phyloP scores from a whole-genome alignment of 2,888 invertebrate genomes.

The Venustoraphidia nigricollis region DNA sequence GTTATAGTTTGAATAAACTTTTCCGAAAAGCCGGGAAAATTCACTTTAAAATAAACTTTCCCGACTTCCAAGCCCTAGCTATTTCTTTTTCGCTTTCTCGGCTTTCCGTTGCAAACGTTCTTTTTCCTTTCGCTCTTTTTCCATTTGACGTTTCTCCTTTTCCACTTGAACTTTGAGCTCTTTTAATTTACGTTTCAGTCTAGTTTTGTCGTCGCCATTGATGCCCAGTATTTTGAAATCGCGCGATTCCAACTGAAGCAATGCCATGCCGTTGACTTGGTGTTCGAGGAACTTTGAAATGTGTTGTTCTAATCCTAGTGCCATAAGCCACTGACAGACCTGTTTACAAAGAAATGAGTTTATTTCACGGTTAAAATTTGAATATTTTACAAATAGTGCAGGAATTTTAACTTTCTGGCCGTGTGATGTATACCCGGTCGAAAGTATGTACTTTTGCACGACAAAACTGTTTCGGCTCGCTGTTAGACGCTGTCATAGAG shows the following conservation, averaged over 20 bases:
- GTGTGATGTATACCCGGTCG: too few species aligned
- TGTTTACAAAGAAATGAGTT: constrained; percentile 24
- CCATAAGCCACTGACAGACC: constrained; percentile 85
- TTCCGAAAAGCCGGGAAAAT: not conserved
- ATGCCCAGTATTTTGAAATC: constrained; percentile 81
- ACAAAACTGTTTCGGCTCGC: too few species aligned
- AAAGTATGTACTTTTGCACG: too few species aligned
- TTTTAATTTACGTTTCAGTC: constrained; percentile 73
- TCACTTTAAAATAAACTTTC: too few species aligned
- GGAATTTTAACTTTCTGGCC: too few species aligned
- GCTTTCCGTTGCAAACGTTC: constrained; percentile 78
- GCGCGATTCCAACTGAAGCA: constrained; percentile 77
- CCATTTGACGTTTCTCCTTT: constrained; percentile 56
- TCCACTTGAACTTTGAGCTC: constrained; percentile 62
- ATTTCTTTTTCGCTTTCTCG: constrained; percentile 42
- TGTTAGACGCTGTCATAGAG: too few species aligned
- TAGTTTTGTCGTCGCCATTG: constrained; percentile 62
- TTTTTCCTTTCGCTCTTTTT: constrained; percentile 69
- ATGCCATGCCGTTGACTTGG: constrained; percentile 73
- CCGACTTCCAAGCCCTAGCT: too few species aligned
- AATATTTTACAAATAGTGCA: too few species aligned
- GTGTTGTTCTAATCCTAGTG: constrained; percentile 73
- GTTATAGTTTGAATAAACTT: too few species aligned
- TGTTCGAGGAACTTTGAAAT: constrained; percentile 77
- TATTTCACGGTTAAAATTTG: not conserved